These are phyloP conservation scores for Venusia cambrica DNA, from an alignment of 2,888 invertebrate genomes.

Conservation along the genomic window DNA sequence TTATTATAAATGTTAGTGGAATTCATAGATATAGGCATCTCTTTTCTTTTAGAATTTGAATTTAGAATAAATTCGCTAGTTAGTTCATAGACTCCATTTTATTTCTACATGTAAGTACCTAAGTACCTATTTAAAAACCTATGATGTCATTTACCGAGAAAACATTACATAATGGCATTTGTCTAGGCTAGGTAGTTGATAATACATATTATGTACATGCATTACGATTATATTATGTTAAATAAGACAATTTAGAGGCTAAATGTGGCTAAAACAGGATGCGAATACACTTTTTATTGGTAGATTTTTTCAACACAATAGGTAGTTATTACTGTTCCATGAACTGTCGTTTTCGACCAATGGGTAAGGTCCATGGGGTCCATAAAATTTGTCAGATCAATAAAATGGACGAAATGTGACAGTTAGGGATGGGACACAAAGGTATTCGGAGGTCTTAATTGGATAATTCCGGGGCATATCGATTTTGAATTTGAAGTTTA, in stretches of 20 bases:
- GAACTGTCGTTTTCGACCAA: constrained; percentile 30
- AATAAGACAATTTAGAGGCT: constrained; percentile 55
- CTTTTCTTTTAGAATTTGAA: too few relatives aligned
- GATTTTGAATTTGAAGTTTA: constrained; percentile 6
- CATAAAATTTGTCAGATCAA: constrained; percentile 44
- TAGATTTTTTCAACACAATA: constrained; percentile 35
- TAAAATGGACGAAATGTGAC: constrained; percentile 35
- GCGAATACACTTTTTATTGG: constrained; percentile 38
- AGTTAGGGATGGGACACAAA: constrained; percentile 27
- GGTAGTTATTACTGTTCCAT: constrained; percentile 26
- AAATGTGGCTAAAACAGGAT: constrained; percentile 44
- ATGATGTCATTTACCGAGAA: constrained; percentile 11
- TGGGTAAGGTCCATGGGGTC: constrained; percentile 36
- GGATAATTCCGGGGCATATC: constrained; percentile 1
- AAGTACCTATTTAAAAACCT: background rate
- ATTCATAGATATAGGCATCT: too few relatives aligned
- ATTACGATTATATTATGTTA: constrained; percentile 26
- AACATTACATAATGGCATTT: constrained; percentile 19
- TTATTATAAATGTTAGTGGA: too few relatives aligned
- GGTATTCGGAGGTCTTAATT: constrained; percentile 1
- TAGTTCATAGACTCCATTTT: background rate
- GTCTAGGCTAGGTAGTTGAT: too few relatives aligned
- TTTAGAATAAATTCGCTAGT: background rate
- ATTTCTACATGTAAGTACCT: too few relatives aligned
- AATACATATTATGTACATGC: constrained; percentile 15